Conservation (phyloP, 2,888 invertebrate genomes). For the Drosophila imparisetae region DNA sequence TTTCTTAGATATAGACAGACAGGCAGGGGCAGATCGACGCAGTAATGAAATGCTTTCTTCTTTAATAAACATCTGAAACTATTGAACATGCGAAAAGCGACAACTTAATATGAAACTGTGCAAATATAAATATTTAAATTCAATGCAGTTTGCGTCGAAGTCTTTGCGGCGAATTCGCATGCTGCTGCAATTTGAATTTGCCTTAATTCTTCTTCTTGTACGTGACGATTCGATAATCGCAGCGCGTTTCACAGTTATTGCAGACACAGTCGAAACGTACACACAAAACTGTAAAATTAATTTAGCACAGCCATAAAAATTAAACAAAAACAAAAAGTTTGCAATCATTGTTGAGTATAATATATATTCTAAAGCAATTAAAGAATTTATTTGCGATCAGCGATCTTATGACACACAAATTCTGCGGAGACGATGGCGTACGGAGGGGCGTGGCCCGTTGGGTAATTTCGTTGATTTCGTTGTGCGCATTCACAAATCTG, state of each 20-base stretch:
- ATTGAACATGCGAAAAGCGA: fast-evolving
- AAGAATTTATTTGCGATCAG: conserved; percentile 30
- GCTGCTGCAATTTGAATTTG: conserved; percentile 13
- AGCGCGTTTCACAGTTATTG: conserved; percentile 15
- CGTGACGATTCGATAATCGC: conserved; percentile 15
- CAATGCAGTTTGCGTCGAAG: not conserved
- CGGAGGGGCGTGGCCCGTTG: conserved; percentile 10
- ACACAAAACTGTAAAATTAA: conserved; percentile 40
- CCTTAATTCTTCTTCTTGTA: not conserved
- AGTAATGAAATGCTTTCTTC: not conserved
- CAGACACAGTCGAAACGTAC: conserved; percentile 21
- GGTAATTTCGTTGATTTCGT: conserved; percentile 36
- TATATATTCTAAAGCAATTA: not conserved
- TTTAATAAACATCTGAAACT: not conserved
- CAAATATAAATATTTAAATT: not conserved
- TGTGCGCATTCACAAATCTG: conserved; percentile 34
- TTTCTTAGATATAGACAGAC: not conserved
- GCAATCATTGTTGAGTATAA: conserved; percentile 30
- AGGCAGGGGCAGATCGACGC: not conserved
- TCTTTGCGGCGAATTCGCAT: conserved; percentile 48
- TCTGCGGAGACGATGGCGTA: not conserved
- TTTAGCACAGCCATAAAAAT: conserved; percentile 40
- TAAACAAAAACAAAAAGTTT: conserved; percentile 11
- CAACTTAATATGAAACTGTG: not conserved
- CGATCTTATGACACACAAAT: conserved; percentile 18